Conservation (phyloP, 2,113 vertebrate genomes). For the Cryptomyrus ogoouensis region DNA sequence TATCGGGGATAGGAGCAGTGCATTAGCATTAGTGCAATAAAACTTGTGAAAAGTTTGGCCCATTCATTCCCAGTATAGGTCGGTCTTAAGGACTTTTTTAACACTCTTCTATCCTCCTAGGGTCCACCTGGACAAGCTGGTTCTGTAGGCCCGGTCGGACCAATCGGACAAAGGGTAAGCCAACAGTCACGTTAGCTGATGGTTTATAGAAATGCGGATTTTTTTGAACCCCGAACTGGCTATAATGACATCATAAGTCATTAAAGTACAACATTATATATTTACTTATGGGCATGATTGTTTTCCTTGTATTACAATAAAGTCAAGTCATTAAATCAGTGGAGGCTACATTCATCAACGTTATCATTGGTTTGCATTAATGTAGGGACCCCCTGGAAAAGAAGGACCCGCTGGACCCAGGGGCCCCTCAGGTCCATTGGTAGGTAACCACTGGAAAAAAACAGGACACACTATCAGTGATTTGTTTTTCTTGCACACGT, state of each 20-base stretch:
- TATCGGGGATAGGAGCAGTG: neutral
- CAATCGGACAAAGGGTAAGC: conserved; percentile 81
- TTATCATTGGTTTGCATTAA: conserved; percentile 42
- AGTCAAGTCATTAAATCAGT: neutral
- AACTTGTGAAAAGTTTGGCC: neutral
- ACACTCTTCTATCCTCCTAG: conserved; percentile 54
- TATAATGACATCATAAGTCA: neutral
- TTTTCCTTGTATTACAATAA: neutral
- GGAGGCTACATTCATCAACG: neutral
- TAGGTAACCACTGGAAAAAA: conserved; percentile 35
- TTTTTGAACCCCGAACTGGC: neutral
- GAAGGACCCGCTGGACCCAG: conserved; percentile 89
- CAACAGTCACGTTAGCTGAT: neutral
- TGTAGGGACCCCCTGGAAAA: conserved; percentile 89
- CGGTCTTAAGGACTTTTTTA: neutral
- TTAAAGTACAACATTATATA: neutral
- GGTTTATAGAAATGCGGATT: neutral
- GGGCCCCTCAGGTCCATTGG: conserved; percentile 85
- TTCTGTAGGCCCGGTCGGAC: conserved; percentile 79
- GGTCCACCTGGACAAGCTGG: conserved; percentile 78
- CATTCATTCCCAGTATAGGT: neutral
- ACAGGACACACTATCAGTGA: neutral
- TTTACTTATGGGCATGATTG: neutral
- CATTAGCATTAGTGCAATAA: neutral
- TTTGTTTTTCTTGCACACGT: neutral